Evolutionary conservation across 2,888 invertebrate species (phyloP).

Genomic region (Chrysolina haemoptera): DNA sequence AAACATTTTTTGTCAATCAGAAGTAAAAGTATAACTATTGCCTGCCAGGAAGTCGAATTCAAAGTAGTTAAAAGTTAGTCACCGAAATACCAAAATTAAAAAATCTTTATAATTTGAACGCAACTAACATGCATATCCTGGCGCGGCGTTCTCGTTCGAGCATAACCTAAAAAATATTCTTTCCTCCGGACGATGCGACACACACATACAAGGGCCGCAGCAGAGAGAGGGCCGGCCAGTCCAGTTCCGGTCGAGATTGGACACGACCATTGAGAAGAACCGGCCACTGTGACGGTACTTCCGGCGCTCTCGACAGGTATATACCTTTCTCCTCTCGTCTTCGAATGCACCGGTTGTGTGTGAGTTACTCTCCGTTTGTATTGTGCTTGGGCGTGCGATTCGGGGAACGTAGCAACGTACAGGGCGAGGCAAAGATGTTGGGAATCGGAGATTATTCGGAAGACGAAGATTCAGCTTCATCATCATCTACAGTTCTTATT

Average conservation of each 20-base stretch:
- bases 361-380: constrained; percentile 27
- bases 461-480: too few relatives aligned
- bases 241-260: constrained; percentile 67
- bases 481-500: too few relatives aligned
- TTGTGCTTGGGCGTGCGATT: constrained; percentile 3
- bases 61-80: constrained; percentile 31
- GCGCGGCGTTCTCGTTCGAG: constrained; percentile 49
- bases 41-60: constrained; percentile 14
- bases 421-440: neutral
- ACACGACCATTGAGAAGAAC: constrained; percentile 66
- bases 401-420: neutral
- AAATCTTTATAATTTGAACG: constrained; percentile 53
- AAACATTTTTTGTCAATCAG: too few relatives aligned
- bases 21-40: neutral
- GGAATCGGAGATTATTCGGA: too few relatives aligned
- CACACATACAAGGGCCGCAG: constrained; percentile 44
- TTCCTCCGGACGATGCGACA: constrained; percentile 58
- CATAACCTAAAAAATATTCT: constrained; percentile 61
- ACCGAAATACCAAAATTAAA: constrained; percentile 28
- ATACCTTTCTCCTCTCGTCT: constrained; percentile 57
- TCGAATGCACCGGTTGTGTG: constrained; percentile 30
- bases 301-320: constrained; percentile 54
- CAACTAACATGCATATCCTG: constrained; percentile 53
- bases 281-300: constrained; percentile 66
- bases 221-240: constrained; percentile 61